phyloP scores from a whole-genome alignment of 2,888 invertebrate species.

The Monopis laevigella region DNA sequence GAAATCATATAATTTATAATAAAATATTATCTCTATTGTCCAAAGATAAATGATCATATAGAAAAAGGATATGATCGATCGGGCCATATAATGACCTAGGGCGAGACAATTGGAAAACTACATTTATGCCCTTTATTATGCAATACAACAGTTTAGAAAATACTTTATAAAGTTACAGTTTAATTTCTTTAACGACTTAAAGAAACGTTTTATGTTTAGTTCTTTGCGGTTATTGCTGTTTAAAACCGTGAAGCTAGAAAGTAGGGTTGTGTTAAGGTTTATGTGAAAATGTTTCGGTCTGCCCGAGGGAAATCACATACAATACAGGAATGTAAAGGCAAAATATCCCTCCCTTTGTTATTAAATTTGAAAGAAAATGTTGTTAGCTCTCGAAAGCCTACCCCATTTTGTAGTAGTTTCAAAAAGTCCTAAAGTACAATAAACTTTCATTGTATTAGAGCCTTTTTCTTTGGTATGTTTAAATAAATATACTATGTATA shows the following conservation, averaged over 20 bases:
- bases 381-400: constrained; percentile 1
- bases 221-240: too few relatives aligned
- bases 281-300: constrained; percentile 18
- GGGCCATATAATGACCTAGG: constrained; percentile 14
- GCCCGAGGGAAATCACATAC: constrained; percentile 28
- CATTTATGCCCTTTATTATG: too few relatives aligned
- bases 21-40: too few relatives aligned
- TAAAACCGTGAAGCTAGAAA: too few relatives aligned
- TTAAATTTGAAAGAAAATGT: constrained; percentile 12
- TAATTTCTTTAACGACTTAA: too few relatives aligned
- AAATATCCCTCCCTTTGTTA: constrained; percentile 7
- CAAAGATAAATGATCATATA: constrained; percentile 21
- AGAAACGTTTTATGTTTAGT: too few relatives aligned
- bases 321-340: constrained; percentile 4
- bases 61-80: constrained; percentile 25
- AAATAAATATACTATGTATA: neutral
- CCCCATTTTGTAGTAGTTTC: neutral
- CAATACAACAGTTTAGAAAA: too few relatives aligned
- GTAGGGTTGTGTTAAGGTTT: constrained; percentile 5
- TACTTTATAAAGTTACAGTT: too few relatives aligned
- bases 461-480: too few relatives aligned
- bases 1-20: too few relatives aligned
- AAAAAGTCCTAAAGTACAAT: neutral
- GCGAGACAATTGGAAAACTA: neutral
- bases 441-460: too few relatives aligned